These are phyloP conservation scores for Corythucha ciliata DNA, from an alignment of 2,888 invertebrate species.

Conservation along the genomic window DNA sequence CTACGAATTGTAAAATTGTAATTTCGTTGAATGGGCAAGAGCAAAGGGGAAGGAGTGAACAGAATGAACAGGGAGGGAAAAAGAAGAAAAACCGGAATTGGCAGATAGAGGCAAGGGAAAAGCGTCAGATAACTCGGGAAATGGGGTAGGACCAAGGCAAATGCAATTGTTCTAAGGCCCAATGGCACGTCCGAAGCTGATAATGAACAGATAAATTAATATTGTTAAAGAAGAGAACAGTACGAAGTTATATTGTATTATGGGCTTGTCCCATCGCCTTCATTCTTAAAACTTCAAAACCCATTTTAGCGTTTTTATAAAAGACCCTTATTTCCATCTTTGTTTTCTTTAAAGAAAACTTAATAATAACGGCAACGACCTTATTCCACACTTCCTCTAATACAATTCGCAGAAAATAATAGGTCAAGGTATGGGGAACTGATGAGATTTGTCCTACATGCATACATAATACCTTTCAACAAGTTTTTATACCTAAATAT, in stretches of 20 bases:
- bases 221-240: slow-evolving; percentile 7
- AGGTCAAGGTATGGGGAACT: no score
- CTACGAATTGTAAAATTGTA: slow-evolving; percentile 15
- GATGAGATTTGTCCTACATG: no score
- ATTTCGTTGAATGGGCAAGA: not conserved
- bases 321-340: not conserved
- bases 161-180: slow-evolving; percentile 16
- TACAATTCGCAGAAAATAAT: no score
- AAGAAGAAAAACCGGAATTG: not conserved
- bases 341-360: no score
- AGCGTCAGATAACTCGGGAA: no score
- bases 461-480: no score
- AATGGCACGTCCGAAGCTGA: slow-evolving; percentile 14
- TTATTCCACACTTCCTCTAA: no score
- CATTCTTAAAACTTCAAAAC: not conserved
- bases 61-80: slow-evolving; percentile 1
- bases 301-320: slow-evolving; percentile 1
- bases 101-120: not conserved
- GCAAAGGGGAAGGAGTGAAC: not conserved
- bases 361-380: no score
- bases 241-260: slow-evolving; percentile 1
- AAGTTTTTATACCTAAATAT: no score
- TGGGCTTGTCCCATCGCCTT: not conserved
- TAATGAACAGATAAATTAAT: slow-evolving; percentile 16
- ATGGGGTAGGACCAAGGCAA: not conserved